These are phyloP conservation scores for Cyclura pinguis DNA, from an alignment of 2,797 vertebrate species.

Conservation along the genomic window DNA sequence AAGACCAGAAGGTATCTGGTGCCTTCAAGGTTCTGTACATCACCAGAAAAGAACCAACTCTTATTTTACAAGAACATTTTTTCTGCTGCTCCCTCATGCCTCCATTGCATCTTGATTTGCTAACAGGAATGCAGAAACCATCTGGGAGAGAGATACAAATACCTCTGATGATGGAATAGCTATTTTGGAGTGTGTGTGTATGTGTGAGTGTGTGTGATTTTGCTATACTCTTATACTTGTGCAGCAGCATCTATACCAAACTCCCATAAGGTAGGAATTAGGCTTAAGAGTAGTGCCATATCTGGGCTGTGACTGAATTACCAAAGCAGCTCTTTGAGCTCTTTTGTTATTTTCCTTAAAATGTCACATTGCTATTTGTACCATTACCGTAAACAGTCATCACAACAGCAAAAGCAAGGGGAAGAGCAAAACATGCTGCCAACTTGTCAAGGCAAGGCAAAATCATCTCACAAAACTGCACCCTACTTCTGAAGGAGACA, in stretches of 20 bases:
- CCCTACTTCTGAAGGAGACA: background rate
- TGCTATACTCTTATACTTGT: background rate
- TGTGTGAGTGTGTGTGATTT: background rate
- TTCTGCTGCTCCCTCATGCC: background rate
- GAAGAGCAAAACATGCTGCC: background rate
- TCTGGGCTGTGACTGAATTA: background rate
- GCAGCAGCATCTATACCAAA: too few species aligned
- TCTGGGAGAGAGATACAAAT: background rate
- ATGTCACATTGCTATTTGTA: background rate
- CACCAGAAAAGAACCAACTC: background rate
- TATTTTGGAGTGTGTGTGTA: background rate
- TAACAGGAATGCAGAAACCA: background rate
- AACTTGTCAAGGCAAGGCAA: background rate
- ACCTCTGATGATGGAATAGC: too few species aligned
- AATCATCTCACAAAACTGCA: constrained; percentile 1
- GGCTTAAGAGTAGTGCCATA: background rate
- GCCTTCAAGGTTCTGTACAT: too few species aligned
- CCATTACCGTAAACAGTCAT: background rate
- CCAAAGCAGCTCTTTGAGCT: background rate
- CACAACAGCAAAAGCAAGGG: background rate
- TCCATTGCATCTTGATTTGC: background rate
- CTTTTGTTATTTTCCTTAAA: background rate
- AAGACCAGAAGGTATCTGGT: too few species aligned
- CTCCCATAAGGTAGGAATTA: background rate
- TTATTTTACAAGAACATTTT: background rate